Evolutionary conservation across 1,140 invertebrate species (phyloP).

Genomic region (Harpegnathos saltator): DNA sequence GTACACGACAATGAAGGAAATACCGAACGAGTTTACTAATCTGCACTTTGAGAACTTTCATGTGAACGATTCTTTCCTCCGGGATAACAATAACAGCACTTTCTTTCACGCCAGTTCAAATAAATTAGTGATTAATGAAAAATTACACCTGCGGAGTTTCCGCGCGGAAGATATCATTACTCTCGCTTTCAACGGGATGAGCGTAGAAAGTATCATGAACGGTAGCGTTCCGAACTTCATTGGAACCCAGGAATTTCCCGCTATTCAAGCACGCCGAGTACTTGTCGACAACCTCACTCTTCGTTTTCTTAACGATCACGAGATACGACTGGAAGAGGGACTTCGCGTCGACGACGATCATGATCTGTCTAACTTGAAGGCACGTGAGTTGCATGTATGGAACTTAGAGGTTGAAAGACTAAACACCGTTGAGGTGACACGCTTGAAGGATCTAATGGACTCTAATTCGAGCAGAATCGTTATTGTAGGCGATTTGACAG

Average conservation of each 20-base stretch:
- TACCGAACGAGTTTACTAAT: conserved; percentile 59
- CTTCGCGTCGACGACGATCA: conserved; percentile 31
- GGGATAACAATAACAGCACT: background rate
- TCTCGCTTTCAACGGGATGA: conserved; percentile 69
- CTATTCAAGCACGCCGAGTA: conserved; percentile 39
- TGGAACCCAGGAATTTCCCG: conserved; percentile 4
- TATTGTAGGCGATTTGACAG: conserved; percentile 69
- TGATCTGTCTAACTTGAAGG: conserved; percentile 38
- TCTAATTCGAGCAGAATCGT: conserved; percentile 30
- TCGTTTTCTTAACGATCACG: conserved; percentile 54
- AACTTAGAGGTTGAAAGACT: conserved; percentile 61
- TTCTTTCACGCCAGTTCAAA: conserved; percentile 51
- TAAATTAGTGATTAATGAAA: conserved; percentile 39
- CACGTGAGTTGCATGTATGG: conserved; percentile 49
- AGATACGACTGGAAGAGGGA: conserved; percentile 32
- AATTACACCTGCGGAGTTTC: conserved; percentile 64
- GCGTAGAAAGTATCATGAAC: conserved; percentile 61
- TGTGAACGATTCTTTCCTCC: conserved; percentile 48
- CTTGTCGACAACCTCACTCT: conserved; percentile 58
- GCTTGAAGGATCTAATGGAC: background rate
- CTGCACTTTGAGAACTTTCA: conserved; percentile 70
- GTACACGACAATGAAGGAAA: conserved; percentile 63
- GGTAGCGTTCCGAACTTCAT: conserved; percentile 29
- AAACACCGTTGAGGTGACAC: conserved; percentile 25
- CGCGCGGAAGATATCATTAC: conserved; percentile 59